These are phyloP conservation scores for Bombylius major DNA, from an alignment of 2,888 invertebrate genomes.

Conservation along the genomic window DNA sequence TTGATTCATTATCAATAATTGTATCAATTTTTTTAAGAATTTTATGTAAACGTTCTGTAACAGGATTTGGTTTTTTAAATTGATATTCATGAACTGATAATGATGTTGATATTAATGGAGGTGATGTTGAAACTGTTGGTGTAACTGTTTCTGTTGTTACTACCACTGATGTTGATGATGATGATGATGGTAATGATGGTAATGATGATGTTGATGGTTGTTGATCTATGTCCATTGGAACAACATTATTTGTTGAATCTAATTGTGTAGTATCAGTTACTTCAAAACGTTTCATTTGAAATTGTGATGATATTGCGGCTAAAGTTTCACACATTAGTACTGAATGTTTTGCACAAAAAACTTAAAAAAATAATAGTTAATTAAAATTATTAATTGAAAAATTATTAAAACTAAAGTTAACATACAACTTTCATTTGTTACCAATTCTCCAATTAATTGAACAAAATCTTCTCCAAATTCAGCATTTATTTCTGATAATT, in stretches of 20 bases:
- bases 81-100: neutral
- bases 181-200: too few relatives aligned
- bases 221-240: constrained; percentile 9
- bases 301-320: constrained; percentile 56
- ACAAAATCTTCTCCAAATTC: constrained; percentile 53
- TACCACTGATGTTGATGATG: neutral
- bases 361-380: constrained; percentile 7
- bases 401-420: neutral
- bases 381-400: neutral
- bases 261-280: constrained; percentile 11
- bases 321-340: constrained; percentile 57
- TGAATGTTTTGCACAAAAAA: constrained; percentile 28
- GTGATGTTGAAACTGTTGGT: neutral
- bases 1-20: constrained; percentile 23
- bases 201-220: neutral
- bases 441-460: constrained; percentile 44
- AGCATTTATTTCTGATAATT: constrained; percentile 49
- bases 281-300: constrained; percentile 29
- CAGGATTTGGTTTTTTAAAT: constrained; percentile 13
- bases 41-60: constrained; percentile 25
- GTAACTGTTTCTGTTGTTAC: neutral
- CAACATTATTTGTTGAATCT: constrained; percentile 1
- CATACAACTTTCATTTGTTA: constrained; percentile 28
- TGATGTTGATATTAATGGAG: neutral
- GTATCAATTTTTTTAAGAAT: constrained; percentile 30